Evolutionary conservation across 2,797 vertebrate species (phyloP).

Genomic region (Petrocephalus sullivani): DNA sequence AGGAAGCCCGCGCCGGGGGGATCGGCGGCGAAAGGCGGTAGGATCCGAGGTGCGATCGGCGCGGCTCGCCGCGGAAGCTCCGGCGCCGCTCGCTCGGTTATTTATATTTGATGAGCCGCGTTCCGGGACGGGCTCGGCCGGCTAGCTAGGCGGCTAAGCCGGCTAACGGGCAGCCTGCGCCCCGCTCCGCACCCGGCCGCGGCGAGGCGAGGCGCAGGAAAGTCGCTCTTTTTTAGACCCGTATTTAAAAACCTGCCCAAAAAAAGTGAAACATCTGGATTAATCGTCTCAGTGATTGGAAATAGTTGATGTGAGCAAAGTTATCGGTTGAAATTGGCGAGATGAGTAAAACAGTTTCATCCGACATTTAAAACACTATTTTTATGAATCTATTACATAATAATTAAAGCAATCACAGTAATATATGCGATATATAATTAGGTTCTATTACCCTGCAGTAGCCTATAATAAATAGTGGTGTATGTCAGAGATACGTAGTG

Average conservation of each 20-base stretch:
- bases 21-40: slow-evolving; percentile 21
- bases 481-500: neutral
- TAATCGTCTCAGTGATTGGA: neutral
- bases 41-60: slow-evolving; percentile 37
- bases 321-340: neutral
- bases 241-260: neutral
- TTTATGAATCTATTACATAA: neutral
- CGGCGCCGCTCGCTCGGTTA: slow-evolving; percentile 1
- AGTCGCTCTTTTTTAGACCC: neutral
- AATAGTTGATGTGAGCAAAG: neutral
- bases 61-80: slow-evolving; percentile 41
- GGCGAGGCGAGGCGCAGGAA: neutral
- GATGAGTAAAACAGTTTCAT: neutral
- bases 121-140: slow-evolving; percentile 32
- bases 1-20: neutral
- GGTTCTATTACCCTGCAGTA: neutral
- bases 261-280: neutral
- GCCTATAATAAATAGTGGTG: neutral
- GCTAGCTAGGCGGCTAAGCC: slow-evolving; percentile 15
- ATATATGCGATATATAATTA: neutral
- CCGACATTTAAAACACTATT: neutral
- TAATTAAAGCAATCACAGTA: neutral
- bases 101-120: slow-evolving; percentile 35
- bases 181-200: neutral
- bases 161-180: neutral